Evolutionary conservation across 2,113 vertebrate genomes (phyloP), one percentile per base, ranked within the genome.

Genomic region (Calidris pygmaea): DNA sequence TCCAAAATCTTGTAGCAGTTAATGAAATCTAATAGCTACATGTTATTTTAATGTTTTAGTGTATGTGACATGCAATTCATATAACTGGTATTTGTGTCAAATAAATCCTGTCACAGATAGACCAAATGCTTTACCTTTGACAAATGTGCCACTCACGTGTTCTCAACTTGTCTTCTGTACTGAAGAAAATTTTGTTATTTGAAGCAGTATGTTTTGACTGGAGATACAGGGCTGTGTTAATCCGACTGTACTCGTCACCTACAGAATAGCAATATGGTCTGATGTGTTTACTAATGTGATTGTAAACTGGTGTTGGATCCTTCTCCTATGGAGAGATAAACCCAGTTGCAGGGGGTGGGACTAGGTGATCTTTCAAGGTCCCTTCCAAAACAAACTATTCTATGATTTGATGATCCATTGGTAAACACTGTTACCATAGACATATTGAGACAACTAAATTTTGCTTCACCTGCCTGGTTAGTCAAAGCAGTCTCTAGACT

Each of bases 1-100:
- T 83, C 15, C 58, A 85, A 94, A 92, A 72, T 66, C 71, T 93
- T 85, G 78, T 79, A 88, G 24, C 14, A 86, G 55, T 86, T 90
- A 94, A 88, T 92, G 59, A 90, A 83, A 83, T 84, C 45, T 92
- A 79, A 88, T 76, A 4, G 3, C 34, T 92, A n/a, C 50, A 21
- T 48, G 68, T 60, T 86, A 66, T 85, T 90, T 91, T 88, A 80
- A 73, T 66, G 45, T 92, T 82, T 86, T 70, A 79, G 66, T 83
- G 82, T 35, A 58, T 76, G 59, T 77, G 78, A 80, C 37, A 80
- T 70, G 16, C 21, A 88, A 86, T 63, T 80, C 27, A 53, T 45
- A 18, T 85, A 92, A 85, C 48, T 90, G 30, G 79, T 93, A 86
- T 86, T 89, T 86, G 22, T 77, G 50, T 74, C 50, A 83, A 90